Evolutionary conservation across 2,797 vertebrate species (phyloP).

Genomic region (Argyrosomus regius): DNA sequence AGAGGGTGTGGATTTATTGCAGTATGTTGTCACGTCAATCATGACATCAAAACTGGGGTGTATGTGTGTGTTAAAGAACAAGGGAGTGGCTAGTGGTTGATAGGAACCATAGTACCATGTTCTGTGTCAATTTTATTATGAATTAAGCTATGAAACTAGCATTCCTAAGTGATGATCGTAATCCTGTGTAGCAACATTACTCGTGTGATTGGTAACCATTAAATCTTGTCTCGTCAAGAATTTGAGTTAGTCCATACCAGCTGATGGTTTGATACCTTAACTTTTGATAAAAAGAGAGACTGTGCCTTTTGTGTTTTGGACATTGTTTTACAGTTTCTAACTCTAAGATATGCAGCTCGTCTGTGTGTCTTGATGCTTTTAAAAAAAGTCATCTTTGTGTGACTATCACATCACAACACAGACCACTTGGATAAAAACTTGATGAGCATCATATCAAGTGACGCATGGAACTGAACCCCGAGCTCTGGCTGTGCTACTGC

Average conservation of each 20-base stretch:
- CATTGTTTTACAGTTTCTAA: background rate
- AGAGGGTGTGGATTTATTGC: conserved; percentile 29
- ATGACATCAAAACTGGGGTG: conserved; percentile 24
- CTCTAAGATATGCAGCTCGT: too few species aligned
- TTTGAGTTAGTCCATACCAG: background rate
- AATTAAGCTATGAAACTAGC: background rate
- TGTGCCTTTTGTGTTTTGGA: background rate
- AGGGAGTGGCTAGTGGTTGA: conserved; percentile 43
- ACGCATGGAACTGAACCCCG: conserved; percentile 4
- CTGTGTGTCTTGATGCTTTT: too few species aligned
- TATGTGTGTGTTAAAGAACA: conserved; percentile 8
- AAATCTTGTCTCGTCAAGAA: background rate
- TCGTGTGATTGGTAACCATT: background rate
- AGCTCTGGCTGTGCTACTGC: conserved; percentile 2
- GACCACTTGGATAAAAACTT: background rate
- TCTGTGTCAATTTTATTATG: conserved; percentile 1
- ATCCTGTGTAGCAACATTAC: background rate
- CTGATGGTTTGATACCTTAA: background rate
- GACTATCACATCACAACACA: background rate
- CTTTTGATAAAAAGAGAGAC: background rate
- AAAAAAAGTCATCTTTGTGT: too few species aligned
- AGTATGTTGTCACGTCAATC: conserved; percentile 8
- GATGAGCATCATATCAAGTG: background rate
- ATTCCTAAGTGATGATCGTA: conserved; percentile 30
- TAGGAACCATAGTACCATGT: conserved; percentile 25